Conservation (phyloP, 2,888 invertebrate genomes). For the Cordilura impudica region DNA sequence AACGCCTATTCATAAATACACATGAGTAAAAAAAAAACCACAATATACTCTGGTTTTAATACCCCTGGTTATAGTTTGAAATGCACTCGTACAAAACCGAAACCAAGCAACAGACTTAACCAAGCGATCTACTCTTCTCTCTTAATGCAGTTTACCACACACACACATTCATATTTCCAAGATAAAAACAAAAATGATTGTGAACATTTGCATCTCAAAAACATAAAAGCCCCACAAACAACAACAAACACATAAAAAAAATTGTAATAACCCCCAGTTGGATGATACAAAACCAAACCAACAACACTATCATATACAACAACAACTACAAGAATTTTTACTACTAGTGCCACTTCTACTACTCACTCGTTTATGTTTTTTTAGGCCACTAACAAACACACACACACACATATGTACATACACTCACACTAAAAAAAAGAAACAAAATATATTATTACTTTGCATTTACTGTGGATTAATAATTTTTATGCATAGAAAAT, state of each 20-base stretch:
- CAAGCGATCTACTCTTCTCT: slow-evolving; percentile 28
- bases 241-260: slow-evolving; percentile 1
- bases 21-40: slow-evolving; percentile 41
- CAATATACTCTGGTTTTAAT: slow-evolving; percentile 54
- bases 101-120: slow-evolving; percentile 40
- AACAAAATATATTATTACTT: neutral
- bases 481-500: neutral
- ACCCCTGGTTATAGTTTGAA: slow-evolving; percentile 54
- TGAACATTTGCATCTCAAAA: slow-evolving; percentile 36
- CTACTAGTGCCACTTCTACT: neutral
- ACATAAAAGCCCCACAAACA: slow-evolving; percentile 7
- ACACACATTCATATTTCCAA: neutral
- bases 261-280: slow-evolving; percentile 7
- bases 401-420: neutral
- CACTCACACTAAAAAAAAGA: neutral
- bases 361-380: neutral
- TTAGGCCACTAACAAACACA: slow-evolving; percentile 27
- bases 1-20: too few species aligned
- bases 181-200: neutral
- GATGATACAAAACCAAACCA: neutral
- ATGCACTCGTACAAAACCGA: slow-evolving; percentile 49
- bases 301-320: neutral
- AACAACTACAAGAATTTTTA: neutral
- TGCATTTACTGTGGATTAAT: neutral
- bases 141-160: slow-evolving; percentile 36